Evolutionary conservation across 2,797 vertebrate species (phyloP), one percentile per base, ranked within the genome.

Genomic region (Xiphophorus birchmanni): DNA sequence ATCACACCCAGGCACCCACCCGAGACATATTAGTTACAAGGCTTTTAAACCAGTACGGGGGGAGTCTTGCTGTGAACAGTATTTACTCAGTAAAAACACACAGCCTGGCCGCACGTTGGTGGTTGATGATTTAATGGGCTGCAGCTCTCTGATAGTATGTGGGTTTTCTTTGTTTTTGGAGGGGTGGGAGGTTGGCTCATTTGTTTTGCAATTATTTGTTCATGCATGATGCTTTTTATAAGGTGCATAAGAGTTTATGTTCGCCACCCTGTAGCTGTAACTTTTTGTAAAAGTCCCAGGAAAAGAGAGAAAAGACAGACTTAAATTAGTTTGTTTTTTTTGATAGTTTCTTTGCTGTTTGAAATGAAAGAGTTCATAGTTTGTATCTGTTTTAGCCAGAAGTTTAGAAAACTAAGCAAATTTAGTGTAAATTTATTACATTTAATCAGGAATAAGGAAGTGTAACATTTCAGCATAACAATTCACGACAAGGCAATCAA

Each of bases 1-100:
- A 80, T 90, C 77, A 67, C 74, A 87, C 76, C 80, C 84, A 88
- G 71, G 83, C 89, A 90, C 84, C 88, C 91, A 89, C 86, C 85
- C 67, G 80, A 92, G 90, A 91, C 87, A 75, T 83, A 88, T 92
- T 91, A 84, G 82, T 86, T 88, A 88, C 81, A 85, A 75, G 76
- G 88, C 80, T 90, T 89, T 92, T 84, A 88, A 86, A 89, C 81
- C 82, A 82, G 80, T 88, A 73, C 88, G 82, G 71, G 77, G 84
- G 72, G 83, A 86, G 87, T 86, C 76, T 87, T 84, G 75, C 69
- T 75, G 63, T 82, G 60, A 80, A 52, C 77, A 80, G 52, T 84
- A 76, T 89, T 86, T 79, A 87, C 75, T 79, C 12, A 75, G 74
- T 83, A 50, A 80, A 80, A 80, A 78, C 44, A 67, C 73, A 56